Evolutionary conservation across 2,797 vertebrate genomes (phyloP).

Genomic region (Stomatorhinus walkeri): DNA sequence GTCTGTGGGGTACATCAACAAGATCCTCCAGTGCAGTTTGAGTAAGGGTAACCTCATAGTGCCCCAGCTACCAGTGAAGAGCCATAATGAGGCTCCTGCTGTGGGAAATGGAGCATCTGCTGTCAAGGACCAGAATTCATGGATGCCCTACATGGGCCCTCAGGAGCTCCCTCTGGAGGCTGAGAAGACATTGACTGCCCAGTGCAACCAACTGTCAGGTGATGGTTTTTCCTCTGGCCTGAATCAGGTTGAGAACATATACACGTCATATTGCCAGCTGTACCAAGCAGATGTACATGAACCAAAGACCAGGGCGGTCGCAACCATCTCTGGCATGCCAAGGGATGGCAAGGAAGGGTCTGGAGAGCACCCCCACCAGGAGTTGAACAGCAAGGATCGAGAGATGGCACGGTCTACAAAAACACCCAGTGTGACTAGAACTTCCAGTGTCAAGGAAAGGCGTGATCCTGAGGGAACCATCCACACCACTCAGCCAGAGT

Average conservation of each 20-base stretch:
- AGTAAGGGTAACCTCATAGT: conserved; percentile 48
- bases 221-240: conserved; percentile 29
- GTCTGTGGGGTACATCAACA: conserved; percentile 70
- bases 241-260: neutral
- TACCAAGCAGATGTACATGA: conserved; percentile 40
- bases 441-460: conserved; percentile 42
- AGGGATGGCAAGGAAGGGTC: conserved; percentile 23
- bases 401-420: conserved; percentile 20
- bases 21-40: conserved; percentile 64
- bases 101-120: conserved; percentile 30
- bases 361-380: conserved; percentile 31
- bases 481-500: conserved; percentile 43
- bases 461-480: conserved; percentile 38
- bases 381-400: conserved; percentile 3
- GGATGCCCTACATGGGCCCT: neutral
- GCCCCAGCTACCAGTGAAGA: conserved; percentile 31
- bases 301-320: conserved; percentile 42
- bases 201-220: conserved; percentile 6
- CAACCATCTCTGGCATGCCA: conserved; percentile 27
- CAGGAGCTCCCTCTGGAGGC: neutral
- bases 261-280: conserved; percentile 33
- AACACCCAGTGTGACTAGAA: conserved; percentile 40
- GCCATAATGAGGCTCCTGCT: conserved; percentile 37
- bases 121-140: conserved; percentile 23
- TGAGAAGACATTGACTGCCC: conserved; percentile 29